Evolutionary conservation across 2,888 invertebrate species (phyloP).

Genomic region (Lasioglossum morio): DNA sequence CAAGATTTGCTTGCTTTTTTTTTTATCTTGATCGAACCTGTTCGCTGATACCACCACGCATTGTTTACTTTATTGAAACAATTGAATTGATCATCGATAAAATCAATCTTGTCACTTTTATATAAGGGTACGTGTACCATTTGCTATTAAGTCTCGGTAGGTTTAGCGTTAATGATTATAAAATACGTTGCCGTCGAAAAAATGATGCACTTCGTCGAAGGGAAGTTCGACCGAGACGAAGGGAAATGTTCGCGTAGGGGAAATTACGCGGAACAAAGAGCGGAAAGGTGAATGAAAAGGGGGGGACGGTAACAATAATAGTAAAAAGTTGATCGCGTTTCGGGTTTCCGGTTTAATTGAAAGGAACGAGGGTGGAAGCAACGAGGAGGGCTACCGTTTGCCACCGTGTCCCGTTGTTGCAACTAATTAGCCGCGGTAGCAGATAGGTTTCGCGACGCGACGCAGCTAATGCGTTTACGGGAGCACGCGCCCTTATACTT

Average conservation of each 20-base stretch:
- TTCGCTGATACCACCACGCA: no score
- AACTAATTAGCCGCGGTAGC: slow-evolving; percentile 49
- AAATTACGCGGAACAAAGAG: background rate
- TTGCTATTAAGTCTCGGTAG: no score
- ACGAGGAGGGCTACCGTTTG: slow-evolving; percentile 12
- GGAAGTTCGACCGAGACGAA: no score
- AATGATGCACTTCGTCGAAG: no score
- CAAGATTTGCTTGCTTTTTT: no score
- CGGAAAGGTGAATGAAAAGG: background rate
- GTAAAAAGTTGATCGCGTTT: background rate
- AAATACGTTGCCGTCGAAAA: no score
- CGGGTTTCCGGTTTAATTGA: slow-evolving; percentile 34
- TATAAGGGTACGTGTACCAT: no score
- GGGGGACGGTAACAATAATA: background rate
- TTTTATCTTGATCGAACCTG: no score
- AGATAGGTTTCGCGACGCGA: slow-evolving; percentile 12
- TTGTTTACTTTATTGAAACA: no score
- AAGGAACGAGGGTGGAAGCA: slow-evolving; percentile 20
- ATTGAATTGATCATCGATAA: no score
- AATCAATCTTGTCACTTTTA: no score
- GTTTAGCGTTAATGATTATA: no score
- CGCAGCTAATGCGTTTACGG: slow-evolving; percentile 51
- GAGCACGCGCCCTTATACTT: slow-evolving; percentile 3
- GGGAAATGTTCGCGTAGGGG: background rate
- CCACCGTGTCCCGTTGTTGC: background rate